These are phyloP conservation scores for Procambarus virginalis DNA, from an alignment of 1,140 invertebrate genomes.

Conservation along the genomic window DNA sequence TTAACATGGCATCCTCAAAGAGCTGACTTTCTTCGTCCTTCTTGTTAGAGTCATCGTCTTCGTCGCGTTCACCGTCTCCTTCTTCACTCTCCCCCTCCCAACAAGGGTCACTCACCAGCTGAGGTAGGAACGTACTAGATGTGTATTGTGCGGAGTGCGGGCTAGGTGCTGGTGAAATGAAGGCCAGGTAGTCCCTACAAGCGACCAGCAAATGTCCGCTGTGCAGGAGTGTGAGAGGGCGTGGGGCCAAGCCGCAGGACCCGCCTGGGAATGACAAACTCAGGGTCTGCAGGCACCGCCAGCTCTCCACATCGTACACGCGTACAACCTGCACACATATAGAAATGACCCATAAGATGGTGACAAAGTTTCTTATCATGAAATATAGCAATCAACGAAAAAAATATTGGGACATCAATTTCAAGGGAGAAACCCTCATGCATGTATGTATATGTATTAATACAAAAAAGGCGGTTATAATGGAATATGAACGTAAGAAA, in stretches of 20 bases:
- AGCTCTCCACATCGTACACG: slow-evolving; percentile 44
- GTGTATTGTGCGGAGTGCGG: neutral
- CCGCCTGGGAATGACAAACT: slow-evolving; percentile 38
- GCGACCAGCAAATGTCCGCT: slow-evolving; percentile 36
- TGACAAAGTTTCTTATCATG: too few species aligned
- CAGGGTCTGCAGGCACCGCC: slow-evolving; percentile 45
- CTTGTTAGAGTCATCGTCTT: neutral
- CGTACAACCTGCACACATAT: slow-evolving; percentile 41
- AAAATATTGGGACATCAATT: too few species aligned
- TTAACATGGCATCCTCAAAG: slow-evolving; percentile 17
- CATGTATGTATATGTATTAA: too few species aligned
- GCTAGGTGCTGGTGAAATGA: neutral
- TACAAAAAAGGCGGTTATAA: too few species aligned
- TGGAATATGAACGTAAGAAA: too few species aligned
- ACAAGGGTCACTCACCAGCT: neutral
- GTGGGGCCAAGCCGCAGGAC: slow-evolving; percentile 21
- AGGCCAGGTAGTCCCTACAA: slow-evolving; percentile 53
- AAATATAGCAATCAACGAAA: too few species aligned
- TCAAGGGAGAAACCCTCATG: too few species aligned
- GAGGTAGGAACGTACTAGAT: neutral
- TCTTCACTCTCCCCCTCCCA: neutral
- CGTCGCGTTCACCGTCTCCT: slow-evolving; percentile 10
- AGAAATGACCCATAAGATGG: neutral
- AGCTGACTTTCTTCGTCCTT: neutral
- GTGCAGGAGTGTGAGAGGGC: slow-evolving; percentile 28